phyloP scores from a whole-genome alignment of 1,140 invertebrate species.

The Ylistrum balloti region DNA sequence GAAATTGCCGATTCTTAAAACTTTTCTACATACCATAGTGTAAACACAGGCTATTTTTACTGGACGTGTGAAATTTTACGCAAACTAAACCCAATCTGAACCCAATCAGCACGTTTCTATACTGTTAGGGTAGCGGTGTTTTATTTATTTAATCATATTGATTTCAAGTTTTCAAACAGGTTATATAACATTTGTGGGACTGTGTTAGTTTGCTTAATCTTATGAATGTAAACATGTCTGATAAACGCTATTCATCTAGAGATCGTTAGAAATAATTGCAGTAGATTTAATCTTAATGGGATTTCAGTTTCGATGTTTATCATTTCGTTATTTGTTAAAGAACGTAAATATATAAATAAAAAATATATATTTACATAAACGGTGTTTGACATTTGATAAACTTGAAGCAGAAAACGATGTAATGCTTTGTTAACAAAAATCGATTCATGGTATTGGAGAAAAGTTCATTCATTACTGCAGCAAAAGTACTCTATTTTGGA shows the following conservation, averaged over 20 bases:
- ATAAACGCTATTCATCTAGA: background rate
- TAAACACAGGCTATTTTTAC: background rate
- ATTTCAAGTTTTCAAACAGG: slow-evolving; percentile 27
- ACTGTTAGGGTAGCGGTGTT: background rate
- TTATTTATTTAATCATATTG: slow-evolving; percentile 30
- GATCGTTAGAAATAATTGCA: background rate
- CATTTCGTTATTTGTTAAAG: background rate
- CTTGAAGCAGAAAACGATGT: background rate
- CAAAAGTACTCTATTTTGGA: no score
- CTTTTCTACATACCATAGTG: background rate
- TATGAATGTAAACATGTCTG: background rate
- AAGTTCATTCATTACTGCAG: no score
- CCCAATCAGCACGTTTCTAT: background rate
- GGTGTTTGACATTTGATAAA: background rate
- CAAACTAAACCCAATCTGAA: background rate
- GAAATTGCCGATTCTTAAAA: background rate
- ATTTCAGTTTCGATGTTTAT: background rate
- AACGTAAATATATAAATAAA: background rate
- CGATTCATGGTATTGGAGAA: no score
- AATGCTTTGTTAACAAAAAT: no score
- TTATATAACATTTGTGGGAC: background rate
- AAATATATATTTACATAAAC: background rate
- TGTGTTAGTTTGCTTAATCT: slow-evolving; percentile 18
- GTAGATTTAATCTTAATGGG: background rate
- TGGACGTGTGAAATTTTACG: slow-evolving; percentile 33